Conservation (phyloP, 1,140 invertebrate genomes). For the Limonius californicus region DNA sequence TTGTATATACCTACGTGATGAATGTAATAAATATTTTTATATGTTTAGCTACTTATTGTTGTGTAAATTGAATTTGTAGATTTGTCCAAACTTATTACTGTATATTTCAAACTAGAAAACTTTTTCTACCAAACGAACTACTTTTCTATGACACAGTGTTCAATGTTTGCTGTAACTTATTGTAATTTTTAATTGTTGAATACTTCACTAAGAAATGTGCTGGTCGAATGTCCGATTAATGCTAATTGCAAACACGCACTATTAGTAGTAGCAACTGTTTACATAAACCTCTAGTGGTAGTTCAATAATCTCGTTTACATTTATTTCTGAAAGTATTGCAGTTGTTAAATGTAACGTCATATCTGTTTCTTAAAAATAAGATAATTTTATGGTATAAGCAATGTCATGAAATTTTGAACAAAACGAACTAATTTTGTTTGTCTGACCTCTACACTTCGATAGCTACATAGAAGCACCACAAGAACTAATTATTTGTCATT, state of each 20-base stretch:
- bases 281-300: background rate
- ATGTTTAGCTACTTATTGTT: background rate
- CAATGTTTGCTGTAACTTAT: background rate
- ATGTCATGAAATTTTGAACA: no score
- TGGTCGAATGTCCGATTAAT: conserved; percentile 6
- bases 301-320: background rate
- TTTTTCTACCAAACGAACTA: conserved; percentile 10
- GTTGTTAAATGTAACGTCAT: no score
- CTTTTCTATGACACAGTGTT: conserved; percentile 9
- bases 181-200: background rate
- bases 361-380: no score
- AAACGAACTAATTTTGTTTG: no score
- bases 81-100: conserved; percentile 3
- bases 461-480: no score
- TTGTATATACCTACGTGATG: conserved; percentile 3
- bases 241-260: background rate
- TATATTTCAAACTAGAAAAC: conserved; percentile 1
- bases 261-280: background rate
- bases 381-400: no score
- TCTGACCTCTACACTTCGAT: no score
- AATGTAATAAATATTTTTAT: conserved; percentile 11
- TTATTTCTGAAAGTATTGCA: background rate
- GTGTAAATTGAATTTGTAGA: conserved; percentile 1
- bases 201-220: background rate
- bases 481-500: no score